Evolutionary conservation across 2,797 vertebrate genomes (phyloP).

Genomic region (Notolabrus celidotus): DNA sequence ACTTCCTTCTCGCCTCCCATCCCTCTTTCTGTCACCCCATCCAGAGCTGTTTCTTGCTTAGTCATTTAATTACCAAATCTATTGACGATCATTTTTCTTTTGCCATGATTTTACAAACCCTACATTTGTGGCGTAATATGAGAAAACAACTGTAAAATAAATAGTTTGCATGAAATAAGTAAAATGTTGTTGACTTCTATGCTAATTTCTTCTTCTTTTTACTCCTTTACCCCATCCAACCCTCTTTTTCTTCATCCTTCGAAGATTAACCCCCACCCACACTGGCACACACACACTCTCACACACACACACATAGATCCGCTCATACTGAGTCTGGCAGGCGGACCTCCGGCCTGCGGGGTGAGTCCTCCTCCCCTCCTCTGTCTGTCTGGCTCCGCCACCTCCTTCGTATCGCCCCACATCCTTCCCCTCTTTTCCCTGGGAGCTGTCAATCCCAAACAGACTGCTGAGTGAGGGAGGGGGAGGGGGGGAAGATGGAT

Average conservation of each 20-base stretch:
- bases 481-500: neutral
- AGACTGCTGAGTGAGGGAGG: conserved; percentile 39
- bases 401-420: conserved; percentile 53
- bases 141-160: neutral
- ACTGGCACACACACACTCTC: neutral
- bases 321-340: conserved; percentile 70
- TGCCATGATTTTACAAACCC: neutral
- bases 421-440: conserved; percentile 48
- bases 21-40: conserved; percentile 20
- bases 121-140: neutral
- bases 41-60: conserved; percentile 24
- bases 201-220: conserved; percentile 10
- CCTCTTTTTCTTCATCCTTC: neutral
- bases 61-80: conserved; percentile 14
- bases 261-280: conserved; percentile 1
- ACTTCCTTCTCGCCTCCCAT: conserved; percentile 47
- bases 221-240: conserved; percentile 6
- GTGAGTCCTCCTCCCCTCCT: conserved; percentile 56
- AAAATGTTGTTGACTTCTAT: neutral
- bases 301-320: conserved; percentile 38
- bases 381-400: conserved; percentile 61
- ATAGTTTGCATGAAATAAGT: neutral
- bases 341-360: conserved; percentile 67
- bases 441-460: conserved; percentile 73
- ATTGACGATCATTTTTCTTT: neutral